Evolutionary conservation across 1,140 invertebrate species (phyloP), one percentile per base, ranked within the genome.

Genomic region (Formica exsecta): DNA sequence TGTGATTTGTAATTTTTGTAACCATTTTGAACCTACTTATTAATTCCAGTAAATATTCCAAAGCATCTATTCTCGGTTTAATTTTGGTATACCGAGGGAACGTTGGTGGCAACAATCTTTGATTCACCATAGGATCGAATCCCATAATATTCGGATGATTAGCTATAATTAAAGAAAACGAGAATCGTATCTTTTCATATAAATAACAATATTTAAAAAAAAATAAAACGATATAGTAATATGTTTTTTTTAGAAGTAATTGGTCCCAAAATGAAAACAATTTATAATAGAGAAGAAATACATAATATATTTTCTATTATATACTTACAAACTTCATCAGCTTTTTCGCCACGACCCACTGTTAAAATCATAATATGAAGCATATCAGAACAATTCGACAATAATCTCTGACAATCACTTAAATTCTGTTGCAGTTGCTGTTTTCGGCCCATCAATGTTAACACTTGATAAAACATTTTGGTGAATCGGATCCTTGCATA

Each of bases 71-170:
- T 57, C 98, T 96, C 66, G 97, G 97, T 89, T 98, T 98, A 89
- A 99, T 99, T 95, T 98, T 98, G 1, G 98, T 99, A 94, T 99
- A 99, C 2, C 99, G 96, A 11, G 99, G 99, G 96, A 99, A 99
- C n/a, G 99, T 99, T 1, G 99, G 99, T 57, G 99, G 99, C 41
- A 99, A 95, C 44, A 99, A 96, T 87, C 99, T 96, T 95, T 99
- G 98, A 95, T 99, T 99, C 51, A 99, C 97, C 93, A 99, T 96
- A 29, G 99, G 98, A 93, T 99, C 98, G 95, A 99, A 99, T 1
- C 98, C 98, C 96, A 98, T 97, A 86, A 96, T 95, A 54, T 91
- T 95, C 48, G 95, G 94, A 92, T 95, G 94, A 92, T 95, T 94
- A 70, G 93, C 93, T 96, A 86, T 87, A 92, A 93, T 75, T 66